Percentiles rank a stretch among this genome's conserved stretches.
Evolutionary conservation across 1,140 invertebrate genomes (phyloP).

Genomic region (Octopus sinensis): DNA sequence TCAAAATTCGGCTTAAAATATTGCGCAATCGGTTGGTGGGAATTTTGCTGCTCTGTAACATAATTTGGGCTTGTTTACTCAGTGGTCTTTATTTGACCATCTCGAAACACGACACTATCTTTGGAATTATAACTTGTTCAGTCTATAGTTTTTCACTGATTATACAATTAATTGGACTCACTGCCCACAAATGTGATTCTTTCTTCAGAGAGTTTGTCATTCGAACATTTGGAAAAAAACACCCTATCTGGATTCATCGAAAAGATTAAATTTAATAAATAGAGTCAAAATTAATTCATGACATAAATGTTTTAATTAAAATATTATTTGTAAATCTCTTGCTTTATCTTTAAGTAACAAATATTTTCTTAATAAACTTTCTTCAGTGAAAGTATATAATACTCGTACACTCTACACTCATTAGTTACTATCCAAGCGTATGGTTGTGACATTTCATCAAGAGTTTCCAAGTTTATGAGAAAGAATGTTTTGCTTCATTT

Average conservation of each 20-base stretch:
- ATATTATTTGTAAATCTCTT: too few species aligned
- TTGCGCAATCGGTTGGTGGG: conserved; percentile 25
- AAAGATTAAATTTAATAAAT: too few species aligned
- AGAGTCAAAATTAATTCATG: too few species aligned
- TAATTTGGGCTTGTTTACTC: conserved; percentile 27
- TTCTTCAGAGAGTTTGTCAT: conserved; percentile 14
- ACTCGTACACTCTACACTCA: too few species aligned
- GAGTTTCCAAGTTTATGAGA: too few species aligned
- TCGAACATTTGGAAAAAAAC: conserved; percentile 1
- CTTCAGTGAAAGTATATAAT: too few species aligned
- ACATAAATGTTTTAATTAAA: too few species aligned
- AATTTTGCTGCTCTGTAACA: conserved; percentile 25
- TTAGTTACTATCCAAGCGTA: too few species aligned
- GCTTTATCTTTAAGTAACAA: too few species aligned
- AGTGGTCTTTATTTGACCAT: conserved; percentile 27
- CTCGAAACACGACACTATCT: conserved; percentile 20
- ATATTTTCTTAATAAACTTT: too few species aligned
- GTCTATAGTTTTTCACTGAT: conserved; percentile 34
- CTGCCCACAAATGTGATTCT: conserved; percentile 24
- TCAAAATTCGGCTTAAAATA: conserved; percentile 16
- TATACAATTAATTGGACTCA: conserved; percentile 35
- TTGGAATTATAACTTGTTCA: conserved; percentile 28
- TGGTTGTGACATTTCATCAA: too few species aligned
- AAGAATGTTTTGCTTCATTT: too few species aligned
- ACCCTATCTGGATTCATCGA: conserved; percentile 13